Base-by-base conservation (phyloP, 2,797 vertebrate genomes). In the Platyrinchus mystaceus region DNA sequence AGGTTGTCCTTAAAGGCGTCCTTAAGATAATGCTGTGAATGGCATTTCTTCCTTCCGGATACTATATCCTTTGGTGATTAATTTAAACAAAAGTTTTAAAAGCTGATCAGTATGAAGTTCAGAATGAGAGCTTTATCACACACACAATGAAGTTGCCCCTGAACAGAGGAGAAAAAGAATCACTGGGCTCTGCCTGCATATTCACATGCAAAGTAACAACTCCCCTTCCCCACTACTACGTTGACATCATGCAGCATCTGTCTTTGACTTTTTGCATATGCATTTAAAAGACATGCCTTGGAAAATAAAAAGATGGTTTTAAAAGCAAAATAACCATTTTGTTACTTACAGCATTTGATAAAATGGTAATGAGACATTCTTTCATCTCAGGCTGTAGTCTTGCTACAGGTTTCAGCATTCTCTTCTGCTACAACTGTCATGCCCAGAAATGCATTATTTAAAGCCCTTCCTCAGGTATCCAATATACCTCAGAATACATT, bases 321-420 rank as follows among this genome's bases (percentile, higher is more conserved):
- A 87, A 53, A 80, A 95, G 55, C 56, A 93, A 93, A 94, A 96
- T 41, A 91, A 28, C 58, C 52, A 53, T 95, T 94, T 90, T 93
- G 93, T 95, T 99, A 99, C 99, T 99, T 98, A 99, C 99, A 99
- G 98, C 99, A 99, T 98, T 99, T 99, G 98, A 99, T 99, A 97
- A 99, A 99, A 98, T 99, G 98, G 94, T 99, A 99, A 98, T 99
- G 99, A 98, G 99, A 99, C 99, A 99, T 99, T 97, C 98, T 98
- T 97, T 98, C 98, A 95, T 95, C 95, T 97, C 97, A 97, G 94
- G 89, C 82, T 93, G 94, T 69, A 93, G 85, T 85, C 97, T 94
- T 96, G 97, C 98, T 93, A 97, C 96, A 97, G 98, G 97, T 97
- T 98, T 98, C 98, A 92, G 97, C 96, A 97, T 97, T 94, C 96